Conservation (phyloP, 2,113 vertebrate genomes). For the Acrocephalus kingi region DNA sequence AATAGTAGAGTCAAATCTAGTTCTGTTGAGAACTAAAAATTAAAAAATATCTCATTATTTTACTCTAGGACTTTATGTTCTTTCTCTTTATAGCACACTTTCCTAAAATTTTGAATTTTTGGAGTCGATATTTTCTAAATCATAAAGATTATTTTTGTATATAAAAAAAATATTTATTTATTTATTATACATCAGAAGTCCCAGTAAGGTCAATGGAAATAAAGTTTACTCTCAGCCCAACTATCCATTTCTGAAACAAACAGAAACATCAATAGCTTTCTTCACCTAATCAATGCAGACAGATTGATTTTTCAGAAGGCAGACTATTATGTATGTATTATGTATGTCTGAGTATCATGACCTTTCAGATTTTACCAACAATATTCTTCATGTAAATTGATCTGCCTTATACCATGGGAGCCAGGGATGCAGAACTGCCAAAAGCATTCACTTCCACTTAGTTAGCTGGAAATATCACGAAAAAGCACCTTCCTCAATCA, state of each 20-base stretch:
- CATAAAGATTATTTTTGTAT: neutral
- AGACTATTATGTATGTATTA: neutral
- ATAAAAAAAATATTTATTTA: neutral
- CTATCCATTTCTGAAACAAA: constrained; percentile 1
- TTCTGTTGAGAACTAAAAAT: neutral
- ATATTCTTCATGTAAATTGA: constrained; percentile 43
- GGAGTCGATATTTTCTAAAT: neutral
- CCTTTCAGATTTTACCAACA: constrained; percentile 34
- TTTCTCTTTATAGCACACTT: neutral
- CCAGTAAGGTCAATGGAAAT: neutral
- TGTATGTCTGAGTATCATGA: neutral
- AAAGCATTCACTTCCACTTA: constrained; percentile 14
- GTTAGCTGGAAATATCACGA: neutral
- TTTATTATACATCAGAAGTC: neutral
- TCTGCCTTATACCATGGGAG: neutral
- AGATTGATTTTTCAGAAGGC: constrained; percentile 40
- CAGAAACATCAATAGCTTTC: neutral
- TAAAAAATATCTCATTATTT: neutral
- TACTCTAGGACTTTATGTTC: neutral
- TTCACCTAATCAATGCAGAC: neutral
- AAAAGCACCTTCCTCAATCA: constrained; percentile 3
- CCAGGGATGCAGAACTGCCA: neutral
- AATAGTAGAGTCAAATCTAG: neutral
- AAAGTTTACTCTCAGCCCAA: neutral
- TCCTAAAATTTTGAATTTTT: neutral